Evolutionary conservation across 1,140 invertebrate species (phyloP).

Genomic region (Drosophila nikananu): DNA sequence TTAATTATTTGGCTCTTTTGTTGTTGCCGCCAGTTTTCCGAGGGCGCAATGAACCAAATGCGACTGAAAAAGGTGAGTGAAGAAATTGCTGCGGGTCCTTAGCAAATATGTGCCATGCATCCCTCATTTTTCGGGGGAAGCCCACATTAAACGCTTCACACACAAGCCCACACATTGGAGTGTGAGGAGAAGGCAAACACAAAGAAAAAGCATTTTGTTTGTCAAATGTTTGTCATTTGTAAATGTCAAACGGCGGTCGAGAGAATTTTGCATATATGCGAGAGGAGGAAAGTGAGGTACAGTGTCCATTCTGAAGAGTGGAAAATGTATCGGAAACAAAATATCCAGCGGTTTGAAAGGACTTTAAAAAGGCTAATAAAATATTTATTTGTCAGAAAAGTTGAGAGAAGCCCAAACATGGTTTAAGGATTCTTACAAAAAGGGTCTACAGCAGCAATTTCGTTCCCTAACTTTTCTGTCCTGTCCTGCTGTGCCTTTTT

Average conservation of each 20-base stretch:
- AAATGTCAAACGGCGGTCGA: slow-evolving; percentile 84
- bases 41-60: slow-evolving; percentile 45
- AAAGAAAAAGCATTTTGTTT: slow-evolving; percentile 70
- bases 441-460: too few relatives aligned
- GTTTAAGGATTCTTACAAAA: too few relatives aligned
- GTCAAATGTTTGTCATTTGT: slow-evolving; percentile 84
- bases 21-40: slow-evolving; percentile 41
- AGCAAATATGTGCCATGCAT: slow-evolving; percentile 43
- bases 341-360: background rate
- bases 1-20: slow-evolving; percentile 68
- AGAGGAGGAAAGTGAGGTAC: background rate
- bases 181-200: slow-evolving; percentile 41
- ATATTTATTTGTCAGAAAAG: too few relatives aligned
- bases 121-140: slow-evolving; percentile 22
- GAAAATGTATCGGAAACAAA: background rate
- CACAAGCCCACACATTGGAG: slow-evolving; percentile 28
- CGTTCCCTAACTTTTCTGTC: too few relatives aligned
- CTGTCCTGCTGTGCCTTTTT: too few relatives aligned
- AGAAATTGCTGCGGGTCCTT: slow-evolving; percentile 63
- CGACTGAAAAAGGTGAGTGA: slow-evolving; percentile 45
- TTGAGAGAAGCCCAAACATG: too few relatives aligned
- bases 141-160: slow-evolving; percentile 65
- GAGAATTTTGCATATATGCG: slow-evolving; percentile 71
- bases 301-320: background rate
- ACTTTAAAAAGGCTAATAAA: too few relatives aligned